Percentiles rank a stretch among this genome's conserved stretches.
Evolutionary conservation across 2,888 invertebrate species (phyloP).

Genomic region (Anaspis maculata): DNA sequence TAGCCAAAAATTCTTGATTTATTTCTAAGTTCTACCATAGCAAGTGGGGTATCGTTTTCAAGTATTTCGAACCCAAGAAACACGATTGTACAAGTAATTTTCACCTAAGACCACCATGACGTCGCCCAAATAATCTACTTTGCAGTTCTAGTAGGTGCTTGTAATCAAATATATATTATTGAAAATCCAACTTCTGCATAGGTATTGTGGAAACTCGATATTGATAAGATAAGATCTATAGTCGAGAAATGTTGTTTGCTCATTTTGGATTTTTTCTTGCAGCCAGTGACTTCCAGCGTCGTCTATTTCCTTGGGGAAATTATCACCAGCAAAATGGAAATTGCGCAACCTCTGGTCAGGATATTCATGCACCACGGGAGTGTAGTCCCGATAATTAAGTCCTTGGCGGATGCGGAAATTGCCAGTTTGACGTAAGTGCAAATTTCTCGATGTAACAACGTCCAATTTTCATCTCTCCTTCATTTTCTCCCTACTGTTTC

Average conservation of each 20-base stretch:
- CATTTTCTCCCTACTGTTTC: conserved; percentile 1
- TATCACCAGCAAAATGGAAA: conserved; percentile 78
- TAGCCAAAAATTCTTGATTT: too few relatives aligned
- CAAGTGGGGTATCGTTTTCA: too few relatives aligned
- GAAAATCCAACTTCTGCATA: too few relatives aligned
- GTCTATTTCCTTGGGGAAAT: conserved; percentile 82
- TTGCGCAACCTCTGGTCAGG: conserved; percentile 80
- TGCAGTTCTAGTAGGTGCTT: too few relatives aligned
- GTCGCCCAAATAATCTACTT: too few relatives aligned
- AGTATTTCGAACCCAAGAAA: too few relatives aligned
- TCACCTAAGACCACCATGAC: too few relatives aligned
- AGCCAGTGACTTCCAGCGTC: conserved; percentile 72
- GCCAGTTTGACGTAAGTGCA: conserved; percentile 75
- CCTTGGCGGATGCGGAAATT: conserved; percentile 80
- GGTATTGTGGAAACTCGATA: too few relatives aligned
- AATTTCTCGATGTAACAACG: conserved; percentile 1
- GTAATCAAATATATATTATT: too few relatives aligned
- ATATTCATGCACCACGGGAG: conserved; percentile 80
- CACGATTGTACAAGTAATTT: too few relatives aligned
- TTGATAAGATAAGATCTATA: too few relatives aligned
- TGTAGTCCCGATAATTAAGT: conserved; percentile 75
- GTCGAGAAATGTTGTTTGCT: background rate
- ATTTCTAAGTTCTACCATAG: too few relatives aligned
- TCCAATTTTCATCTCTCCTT: conserved; percentile 3
- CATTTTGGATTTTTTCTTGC: conserved; percentile 18